A percentile compares a stretch with the other conserved stretches of the same genome.
These are phyloP conservation scores for Campopleginae sp. DNA, from an alignment of 2,888 invertebrate species.

Conservation along the genomic window DNA sequence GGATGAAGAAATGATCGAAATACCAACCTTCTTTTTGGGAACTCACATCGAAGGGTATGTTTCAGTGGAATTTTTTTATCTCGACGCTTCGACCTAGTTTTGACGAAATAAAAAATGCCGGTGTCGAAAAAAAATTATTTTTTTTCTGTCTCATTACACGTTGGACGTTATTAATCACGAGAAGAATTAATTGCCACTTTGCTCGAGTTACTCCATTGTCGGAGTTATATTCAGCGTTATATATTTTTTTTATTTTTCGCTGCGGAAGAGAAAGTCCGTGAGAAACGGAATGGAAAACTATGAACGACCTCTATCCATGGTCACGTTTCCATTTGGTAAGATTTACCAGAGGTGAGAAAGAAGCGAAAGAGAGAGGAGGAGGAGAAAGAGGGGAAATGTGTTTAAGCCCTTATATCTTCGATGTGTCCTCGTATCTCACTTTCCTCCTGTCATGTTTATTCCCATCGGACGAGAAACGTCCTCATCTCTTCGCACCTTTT, in stretches of 20 bases:
- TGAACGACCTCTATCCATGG: conserved; percentile 2
- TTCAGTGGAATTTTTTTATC: not conserved
- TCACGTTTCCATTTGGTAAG: conserved; percentile 11
- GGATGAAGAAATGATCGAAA: not conserved
- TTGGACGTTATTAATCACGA: conserved; percentile 13
- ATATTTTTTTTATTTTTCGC: not conserved
- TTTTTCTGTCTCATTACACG: conserved; percentile 19
- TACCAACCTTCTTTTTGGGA: not conserved
- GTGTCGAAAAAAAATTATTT: not conserved
- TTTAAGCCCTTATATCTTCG: conserved; percentile 39
- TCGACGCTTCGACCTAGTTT: not conserved
- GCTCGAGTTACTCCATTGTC: conserved; percentile 28
- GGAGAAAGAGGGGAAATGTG: not conserved
- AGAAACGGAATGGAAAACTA: conserved; percentile 35
- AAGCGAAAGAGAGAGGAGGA: not conserved
- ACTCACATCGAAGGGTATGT: not conserved
- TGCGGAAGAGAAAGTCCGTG: conserved; percentile 36
- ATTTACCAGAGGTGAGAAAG: not conserved
- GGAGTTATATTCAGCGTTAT: not conserved
- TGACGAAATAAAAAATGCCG: not conserved
- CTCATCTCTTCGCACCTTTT: not conserved
- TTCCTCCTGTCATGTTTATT: conserved; percentile 34
- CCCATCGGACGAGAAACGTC: conserved; percentile 13
- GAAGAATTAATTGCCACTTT: conserved; percentile 27
- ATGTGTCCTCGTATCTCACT: conserved; percentile 47